Conservation (phyloP, 2,113 vertebrate species). For the Poecile atricapillus region DNA sequence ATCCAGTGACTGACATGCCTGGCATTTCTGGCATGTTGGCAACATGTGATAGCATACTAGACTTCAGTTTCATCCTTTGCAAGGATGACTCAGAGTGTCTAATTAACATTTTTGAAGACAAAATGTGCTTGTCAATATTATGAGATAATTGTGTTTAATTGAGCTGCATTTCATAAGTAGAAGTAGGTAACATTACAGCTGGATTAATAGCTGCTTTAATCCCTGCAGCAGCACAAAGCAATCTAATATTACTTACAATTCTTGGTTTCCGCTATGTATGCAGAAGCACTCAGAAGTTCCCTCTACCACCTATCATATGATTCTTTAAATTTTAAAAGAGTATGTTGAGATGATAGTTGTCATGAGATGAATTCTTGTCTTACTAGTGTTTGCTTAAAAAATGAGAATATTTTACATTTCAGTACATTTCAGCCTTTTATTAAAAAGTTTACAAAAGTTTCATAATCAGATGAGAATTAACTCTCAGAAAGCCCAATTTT, state of each 20-base stretch:
- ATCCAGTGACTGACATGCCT: neutral
- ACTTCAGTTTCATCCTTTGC: neutral
- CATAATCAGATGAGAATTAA: neutral
- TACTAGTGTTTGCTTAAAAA: neutral
- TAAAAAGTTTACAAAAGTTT: neutral
- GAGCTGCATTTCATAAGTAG: neutral
- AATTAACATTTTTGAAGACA: neutral
- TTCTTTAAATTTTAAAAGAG: neutral
- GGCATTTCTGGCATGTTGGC: neutral
- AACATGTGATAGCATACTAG: neutral
- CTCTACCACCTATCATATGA: neutral
- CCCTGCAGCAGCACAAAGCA: neutral
- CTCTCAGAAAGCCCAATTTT: neutral
- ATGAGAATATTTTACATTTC: neutral
- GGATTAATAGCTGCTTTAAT: neutral
- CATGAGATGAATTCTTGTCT: neutral
- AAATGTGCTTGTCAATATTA: accelerated
- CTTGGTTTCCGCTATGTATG: neutral
- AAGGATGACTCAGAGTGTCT: neutral
- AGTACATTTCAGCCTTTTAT: neutral
- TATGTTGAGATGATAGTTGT: neutral
- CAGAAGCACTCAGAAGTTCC: neutral
- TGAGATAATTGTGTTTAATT: neutral
- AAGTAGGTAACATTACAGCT: neutral
- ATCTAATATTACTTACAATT: neutral